Evolutionary conservation across 2,888 invertebrate species (phyloP), one percentile per base, ranked within the genome.

Genomic region (Synanthedon vespiformis): DNA sequence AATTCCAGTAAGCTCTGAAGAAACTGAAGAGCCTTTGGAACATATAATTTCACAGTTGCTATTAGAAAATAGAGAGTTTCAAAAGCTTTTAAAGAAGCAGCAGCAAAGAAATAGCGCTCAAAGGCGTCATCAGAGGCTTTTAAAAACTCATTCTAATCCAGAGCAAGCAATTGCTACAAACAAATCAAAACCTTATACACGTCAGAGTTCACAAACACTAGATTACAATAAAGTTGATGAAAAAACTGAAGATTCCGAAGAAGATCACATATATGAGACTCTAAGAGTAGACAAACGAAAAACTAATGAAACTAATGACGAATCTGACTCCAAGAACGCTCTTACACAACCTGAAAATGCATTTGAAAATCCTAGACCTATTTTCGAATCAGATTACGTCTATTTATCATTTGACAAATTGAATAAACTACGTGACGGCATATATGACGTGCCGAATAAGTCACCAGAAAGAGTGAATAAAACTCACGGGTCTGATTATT

Each of bases 61-160:
- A 4, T 91, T 95, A 90, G 93, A 95, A 70, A 95, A 93, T 67
- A 90, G 93, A 61, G 95, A 95, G 58, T 94, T 95, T 60, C 93
- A 95, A 60, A 92, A 93, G 58, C 88, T 94, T 48, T 81, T 94
- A 27, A 93, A 93, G 61, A 93, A 93, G 63, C 93, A 93, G 63
- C 91, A 93, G 57, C 89, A 76, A 54, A 80, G 88, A 61, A 89
- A 87, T 58, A 87, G 78, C 50, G 83, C 89, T 22, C 89, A 89
- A 55, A 80, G 88, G 54, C 72, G 89, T 56, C 88, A 89, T 61
- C 89, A 90, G 56, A 83, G 89, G 55, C 72, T 90, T 22, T 73
- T 89, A 57, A 89, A 89, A 59, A 88, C 89, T 44, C 80, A 87
- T 65, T 87, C 85, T 2, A 84, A 80, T 57, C 84, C 89, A 0